A percentile compares a stretch with the other conserved stretches of the same genome.
phyloP scores from a whole-genome alignment of 2,797 vertebrate species.

The Sciurus carolinensis region DNA sequence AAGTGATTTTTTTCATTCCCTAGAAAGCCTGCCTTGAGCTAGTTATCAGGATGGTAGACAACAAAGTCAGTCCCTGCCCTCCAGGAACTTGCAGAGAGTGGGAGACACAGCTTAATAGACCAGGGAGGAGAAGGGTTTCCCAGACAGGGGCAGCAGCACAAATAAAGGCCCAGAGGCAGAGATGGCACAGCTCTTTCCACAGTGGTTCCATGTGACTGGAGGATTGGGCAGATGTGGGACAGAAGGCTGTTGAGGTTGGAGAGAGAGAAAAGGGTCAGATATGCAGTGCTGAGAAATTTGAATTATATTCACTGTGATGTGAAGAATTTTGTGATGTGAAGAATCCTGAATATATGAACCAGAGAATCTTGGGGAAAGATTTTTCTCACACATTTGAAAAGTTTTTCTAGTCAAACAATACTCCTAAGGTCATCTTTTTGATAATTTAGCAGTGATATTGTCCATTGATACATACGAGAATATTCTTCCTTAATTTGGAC shows the following conservation, averaged over 20 bases:
- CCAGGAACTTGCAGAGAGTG: background rate
- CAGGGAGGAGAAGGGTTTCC: background rate
- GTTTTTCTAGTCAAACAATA: conserved; percentile 32
- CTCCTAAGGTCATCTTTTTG: background rate
- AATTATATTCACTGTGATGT: no score
- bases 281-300: background rate
- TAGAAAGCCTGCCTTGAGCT: conserved; percentile 20
- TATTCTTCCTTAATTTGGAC: conserved; percentile 48
- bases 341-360: no score
- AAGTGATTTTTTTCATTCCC: background rate
- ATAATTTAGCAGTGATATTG: background rate
- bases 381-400: conserved; percentile 2
- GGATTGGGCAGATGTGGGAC: background rate
- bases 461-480: conserved; percentile 3
- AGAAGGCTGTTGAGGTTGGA: background rate
- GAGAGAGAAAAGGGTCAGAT: background rate
- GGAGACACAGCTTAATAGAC: background rate
- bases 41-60: background rate
- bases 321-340: no score
- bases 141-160: background rate
- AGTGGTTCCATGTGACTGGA: background rate
- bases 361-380: background rate
- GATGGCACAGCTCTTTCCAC: background rate
- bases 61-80: background rate
- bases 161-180: background rate